Percentiles rank a stretch among this genome's conserved stretches.
These are phyloP conservation scores for Cheilosia scutellata DNA, from an alignment of 2,888 invertebrate genomes.

Conservation along the genomic window DNA sequence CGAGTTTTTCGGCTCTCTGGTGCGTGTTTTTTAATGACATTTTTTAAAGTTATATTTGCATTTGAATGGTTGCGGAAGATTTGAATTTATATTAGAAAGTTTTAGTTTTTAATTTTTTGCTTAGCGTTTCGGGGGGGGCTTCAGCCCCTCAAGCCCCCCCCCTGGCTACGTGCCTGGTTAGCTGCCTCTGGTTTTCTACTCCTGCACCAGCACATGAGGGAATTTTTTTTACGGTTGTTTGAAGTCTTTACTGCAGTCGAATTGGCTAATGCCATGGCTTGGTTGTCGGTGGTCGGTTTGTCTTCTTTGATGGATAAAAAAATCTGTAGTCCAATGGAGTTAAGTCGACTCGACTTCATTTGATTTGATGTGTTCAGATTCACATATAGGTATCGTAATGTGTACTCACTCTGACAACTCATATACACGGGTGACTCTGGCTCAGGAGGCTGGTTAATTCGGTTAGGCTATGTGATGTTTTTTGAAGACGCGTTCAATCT, in stretches of 20 bases:
- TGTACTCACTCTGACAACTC: slow-evolving; percentile 10
- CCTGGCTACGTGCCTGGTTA: no score
- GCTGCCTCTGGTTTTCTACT: slow-evolving; percentile 20
- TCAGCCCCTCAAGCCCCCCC: no score
- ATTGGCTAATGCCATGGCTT: neutral
- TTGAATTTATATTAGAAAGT: no score
- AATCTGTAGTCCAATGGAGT: neutral
- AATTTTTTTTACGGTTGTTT: slow-evolving; percentile 41
- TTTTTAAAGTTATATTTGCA: no score
- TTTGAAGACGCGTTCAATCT: slow-evolving; percentile 26
- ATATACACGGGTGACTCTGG: neutral
- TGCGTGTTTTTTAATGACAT: no score
- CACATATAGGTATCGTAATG: slow-evolving; percentile 7
- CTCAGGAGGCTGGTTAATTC: neutral
- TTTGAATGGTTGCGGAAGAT: no score
- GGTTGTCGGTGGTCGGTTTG: neutral
- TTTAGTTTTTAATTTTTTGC: no score
- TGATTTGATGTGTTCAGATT: slow-evolving; percentile 31
- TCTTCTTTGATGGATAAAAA: neutral
- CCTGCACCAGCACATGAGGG: slow-evolving; percentile 25
- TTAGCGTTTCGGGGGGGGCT: no score
- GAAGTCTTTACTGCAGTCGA: slow-evolving; percentile 39
- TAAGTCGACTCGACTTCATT: slow-evolving; percentile 22
- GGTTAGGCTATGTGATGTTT: slow-evolving; percentile 6
- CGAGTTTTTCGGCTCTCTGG: no score